A percentile compares a stretch with the other conserved stretches of the same genome.
Conservation (phyloP, 2,888 invertebrate species). For the Eugnorisma glareosa region DNA sequence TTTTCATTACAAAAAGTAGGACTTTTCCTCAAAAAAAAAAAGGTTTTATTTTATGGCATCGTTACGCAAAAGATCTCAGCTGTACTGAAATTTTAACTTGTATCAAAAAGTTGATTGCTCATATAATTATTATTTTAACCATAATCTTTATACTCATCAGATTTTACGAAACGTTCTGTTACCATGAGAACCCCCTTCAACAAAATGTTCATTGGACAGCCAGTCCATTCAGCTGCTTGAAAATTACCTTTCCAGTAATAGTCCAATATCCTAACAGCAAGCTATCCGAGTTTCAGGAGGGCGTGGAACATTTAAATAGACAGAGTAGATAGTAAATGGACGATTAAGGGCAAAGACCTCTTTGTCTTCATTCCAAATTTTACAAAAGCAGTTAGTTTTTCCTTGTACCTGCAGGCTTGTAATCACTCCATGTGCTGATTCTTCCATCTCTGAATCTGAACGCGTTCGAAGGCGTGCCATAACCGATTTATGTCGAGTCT, state of each 20-base stretch:
- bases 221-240: constrained; percentile 29
- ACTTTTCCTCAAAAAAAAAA: constrained; percentile 2
- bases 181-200: constrained; percentile 15
- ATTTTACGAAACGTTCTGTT: not conserved
- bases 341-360: not conserved
- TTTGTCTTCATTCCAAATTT: not conserved
- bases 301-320: constrained; percentile 15
- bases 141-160: constrained; percentile 2
- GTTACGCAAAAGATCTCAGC: not conserved
- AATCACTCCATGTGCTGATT: constrained; percentile 32
- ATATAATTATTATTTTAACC: constrained; percentile 22
- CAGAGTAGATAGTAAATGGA: constrained; percentile 41
- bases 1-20: not conserved
- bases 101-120: no score
- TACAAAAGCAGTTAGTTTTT: not conserved
- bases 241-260: constrained; percentile 47
- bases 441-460: constrained; percentile 37
- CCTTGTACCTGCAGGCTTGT: not conserved
- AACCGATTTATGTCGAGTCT: constrained; percentile 66
- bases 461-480: constrained; percentile 62
- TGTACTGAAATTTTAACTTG: not conserved
- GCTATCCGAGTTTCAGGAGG: constrained; percentile 32
- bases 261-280: constrained; percentile 40
- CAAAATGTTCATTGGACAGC: constrained; percentile 25
- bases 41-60: not conserved